phyloP scores from a whole-genome alignment of 37 sponge, comb jelly and placozoan species.

The Mnemiopsis leidyi region DNA sequence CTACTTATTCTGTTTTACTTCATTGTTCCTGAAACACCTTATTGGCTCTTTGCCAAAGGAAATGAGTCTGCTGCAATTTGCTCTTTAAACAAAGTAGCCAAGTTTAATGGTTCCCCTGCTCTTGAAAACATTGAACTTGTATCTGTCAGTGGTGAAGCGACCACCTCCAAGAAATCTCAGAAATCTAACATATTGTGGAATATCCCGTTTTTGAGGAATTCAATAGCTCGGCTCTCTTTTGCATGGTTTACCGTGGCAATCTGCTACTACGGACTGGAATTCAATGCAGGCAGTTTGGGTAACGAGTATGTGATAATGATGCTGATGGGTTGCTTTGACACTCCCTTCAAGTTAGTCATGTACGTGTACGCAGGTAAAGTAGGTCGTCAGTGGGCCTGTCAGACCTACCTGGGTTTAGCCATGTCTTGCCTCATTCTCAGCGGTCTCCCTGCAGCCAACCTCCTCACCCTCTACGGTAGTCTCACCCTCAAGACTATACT shows the following conservation, averaged over 20 bases:
- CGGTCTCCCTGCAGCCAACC: background rate
- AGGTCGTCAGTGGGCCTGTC: constrained; percentile 5
- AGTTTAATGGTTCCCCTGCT: background rate
- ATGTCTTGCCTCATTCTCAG: background rate
- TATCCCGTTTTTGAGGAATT: background rate
- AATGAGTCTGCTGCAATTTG: background rate
- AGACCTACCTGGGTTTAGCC: background rate
- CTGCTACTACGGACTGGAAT: constrained; percentile 59
- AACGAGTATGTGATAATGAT: constrained; percentile 56
- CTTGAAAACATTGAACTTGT: constrained; percentile 29
- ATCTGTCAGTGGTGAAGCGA: background rate
- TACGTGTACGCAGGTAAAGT: background rate
- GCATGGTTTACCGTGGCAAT: constrained; percentile 29
- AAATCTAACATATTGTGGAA: background rate
- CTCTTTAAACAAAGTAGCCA: background rate
- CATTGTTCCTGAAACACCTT: constrained; percentile 38
- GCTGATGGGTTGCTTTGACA: constrained; percentile 43
- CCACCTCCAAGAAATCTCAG: background rate
- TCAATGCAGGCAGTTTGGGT: constrained; percentile 42
- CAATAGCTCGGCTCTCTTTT: background rate
- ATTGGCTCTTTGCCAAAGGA: constrained; percentile 52
- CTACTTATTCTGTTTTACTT: background rate
- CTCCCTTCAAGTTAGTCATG: constrained; percentile 14
- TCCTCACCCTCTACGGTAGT: background rate
- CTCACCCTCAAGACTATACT: constrained; percentile 6